Percentiles rank a stretch among this genome's conserved stretches.
Conservation (phyloP, 2,888 invertebrate species). For the Cyrtodaria siliqua region DNA sequence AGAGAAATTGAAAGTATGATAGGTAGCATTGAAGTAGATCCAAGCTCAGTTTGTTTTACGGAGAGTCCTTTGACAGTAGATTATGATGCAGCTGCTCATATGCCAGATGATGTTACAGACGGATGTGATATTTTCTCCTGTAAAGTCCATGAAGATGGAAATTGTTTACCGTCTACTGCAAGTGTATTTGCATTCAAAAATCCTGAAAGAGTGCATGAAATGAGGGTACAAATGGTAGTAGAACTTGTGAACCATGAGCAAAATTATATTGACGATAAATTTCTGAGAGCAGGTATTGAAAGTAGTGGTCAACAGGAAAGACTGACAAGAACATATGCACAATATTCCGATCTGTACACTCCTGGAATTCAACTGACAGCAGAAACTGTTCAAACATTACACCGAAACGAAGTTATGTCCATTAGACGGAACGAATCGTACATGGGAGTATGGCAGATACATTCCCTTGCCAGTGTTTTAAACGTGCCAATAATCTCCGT, state of each 20-base stretch:
- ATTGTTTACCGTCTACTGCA: conserved; percentile 19
- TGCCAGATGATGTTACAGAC: too few species aligned
- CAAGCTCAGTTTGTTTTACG: too few species aligned
- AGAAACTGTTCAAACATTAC: conserved; percentile 5
- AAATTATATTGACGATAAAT: not conserved
- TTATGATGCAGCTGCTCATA: too few species aligned
- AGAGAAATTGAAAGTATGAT: too few species aligned
- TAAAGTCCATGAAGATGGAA: conserved; percentile 10
- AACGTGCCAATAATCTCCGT: conserved; percentile 23
- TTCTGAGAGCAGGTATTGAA: too few species aligned
- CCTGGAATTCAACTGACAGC: conserved; percentile 16
- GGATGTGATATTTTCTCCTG: not conserved
- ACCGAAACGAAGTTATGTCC: conserved; percentile 8
- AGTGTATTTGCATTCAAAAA: conserved; percentile 21
- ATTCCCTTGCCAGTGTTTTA: conserved; percentile 25
- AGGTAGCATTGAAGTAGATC: too few species aligned
- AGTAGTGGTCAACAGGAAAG: not conserved
- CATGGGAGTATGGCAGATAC: conserved; percentile 59
- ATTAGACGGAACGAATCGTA: conserved; percentile 7
- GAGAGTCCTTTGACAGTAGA: too few species aligned
- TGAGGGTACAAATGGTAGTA: conserved; percentile 10
- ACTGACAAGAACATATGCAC: conserved; percentile 17
- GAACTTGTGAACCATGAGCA: conserved; percentile 8
- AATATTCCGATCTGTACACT: conserved; percentile 26
- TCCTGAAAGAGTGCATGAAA: not conserved